Evolutionary conservation across 1,140 invertebrate genomes (phyloP).

Genomic region (Mycetomoellerius zeteki): DNA sequence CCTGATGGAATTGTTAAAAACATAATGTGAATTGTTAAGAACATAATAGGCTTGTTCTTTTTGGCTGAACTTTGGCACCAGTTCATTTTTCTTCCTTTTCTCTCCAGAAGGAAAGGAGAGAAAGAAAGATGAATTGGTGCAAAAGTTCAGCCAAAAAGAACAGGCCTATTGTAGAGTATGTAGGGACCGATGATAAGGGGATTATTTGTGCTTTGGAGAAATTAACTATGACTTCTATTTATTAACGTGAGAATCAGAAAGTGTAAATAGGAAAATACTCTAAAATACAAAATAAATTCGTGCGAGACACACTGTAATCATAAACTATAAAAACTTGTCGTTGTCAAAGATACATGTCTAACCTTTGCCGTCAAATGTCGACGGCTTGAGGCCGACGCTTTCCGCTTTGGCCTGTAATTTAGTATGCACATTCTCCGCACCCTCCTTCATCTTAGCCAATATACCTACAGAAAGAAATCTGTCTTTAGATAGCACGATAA

Average conservation of each 20-base stretch:
- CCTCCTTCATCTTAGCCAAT: slow-evolving; percentile 98
- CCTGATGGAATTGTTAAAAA: slow-evolving; percentile 49
- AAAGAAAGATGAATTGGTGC: too few relatives aligned
- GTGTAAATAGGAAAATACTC: slow-evolving; percentile 22
- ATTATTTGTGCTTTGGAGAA: slow-evolving; percentile 1
- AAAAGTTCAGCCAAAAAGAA: too few relatives aligned
- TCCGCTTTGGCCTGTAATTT: slow-evolving; percentile 98
- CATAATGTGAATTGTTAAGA: too few relatives aligned
- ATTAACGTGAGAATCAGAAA: slow-evolving; percentile 48
- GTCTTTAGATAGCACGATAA: slow-evolving; percentile 64
- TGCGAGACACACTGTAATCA: slow-evolving; percentile 53
- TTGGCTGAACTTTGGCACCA: too few relatives aligned
- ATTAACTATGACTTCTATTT: slow-evolving; percentile 8
- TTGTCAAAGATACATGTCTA: slow-evolving; percentile 80
- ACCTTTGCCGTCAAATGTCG: slow-evolving; percentile 89
- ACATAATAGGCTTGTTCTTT: too few relatives aligned
- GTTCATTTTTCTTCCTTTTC: too few relatives aligned
- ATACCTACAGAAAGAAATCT: slow-evolving; percentile 90
- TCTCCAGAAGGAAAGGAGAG: too few relatives aligned
- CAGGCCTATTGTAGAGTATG: too few relatives aligned
- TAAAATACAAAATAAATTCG: slow-evolving; percentile 63
- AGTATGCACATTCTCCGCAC: slow-evolving; percentile 96
- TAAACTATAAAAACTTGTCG: slow-evolving; percentile 60
- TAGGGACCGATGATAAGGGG: not conserved
- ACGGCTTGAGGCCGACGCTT: slow-evolving; percentile 88